Base-by-base conservation (phyloP, 2,888 invertebrate genomes). In the Drosophila differens region DNA sequence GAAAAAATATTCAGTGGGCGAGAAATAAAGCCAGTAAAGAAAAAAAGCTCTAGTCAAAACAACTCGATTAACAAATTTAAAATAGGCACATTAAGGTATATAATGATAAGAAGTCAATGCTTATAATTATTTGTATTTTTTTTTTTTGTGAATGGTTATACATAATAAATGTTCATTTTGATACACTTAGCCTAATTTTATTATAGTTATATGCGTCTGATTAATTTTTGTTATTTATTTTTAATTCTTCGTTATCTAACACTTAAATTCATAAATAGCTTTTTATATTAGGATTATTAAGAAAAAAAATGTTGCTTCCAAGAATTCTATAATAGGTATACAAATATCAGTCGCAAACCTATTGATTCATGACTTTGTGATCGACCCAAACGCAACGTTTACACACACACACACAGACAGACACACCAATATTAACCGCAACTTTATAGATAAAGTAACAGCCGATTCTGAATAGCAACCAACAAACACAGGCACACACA, bases 371-470 rank as follows among this genome's bases (percentile, higher is more conserved):
- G 59, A 79, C 58, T 76, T 55, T 55, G 63, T 35, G 57, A 76
- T 54, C 62, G 25, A 60, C 80, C 68, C 76, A 55, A 73, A 60
- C 67, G 67, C 59, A 68, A 10, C 32, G 55, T 49, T 32, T 51
- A 41, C 32, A 28, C 19, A 63, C 19, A 47, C 60, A 37, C 25
- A n/a, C 12, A 25, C 25, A 25, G 25, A 25, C 25, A 25, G 25
- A 16, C 55, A 39, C 28, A 39, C 16, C 30, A 54, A 53, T 52
- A 58, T 44, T 60, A 76, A 73, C 79, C 44, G 68, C 82, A 82
- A 54, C 70, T 74, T 83, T 80, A 76, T 83, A 88, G 78, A 86
- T 84, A 91, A 91, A 91, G 85, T 76, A 85, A 79, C 91, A 89
- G 91, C 62, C 90, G 87, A 89, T 83, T 87, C 82, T 76, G 60